A percentile compares a stretch with the other conserved stretches of the same genome.
phyloP scores from a whole-genome alignment of 2,797 vertebrate genomes.

The Chaenodraco wilsoni region DNA sequence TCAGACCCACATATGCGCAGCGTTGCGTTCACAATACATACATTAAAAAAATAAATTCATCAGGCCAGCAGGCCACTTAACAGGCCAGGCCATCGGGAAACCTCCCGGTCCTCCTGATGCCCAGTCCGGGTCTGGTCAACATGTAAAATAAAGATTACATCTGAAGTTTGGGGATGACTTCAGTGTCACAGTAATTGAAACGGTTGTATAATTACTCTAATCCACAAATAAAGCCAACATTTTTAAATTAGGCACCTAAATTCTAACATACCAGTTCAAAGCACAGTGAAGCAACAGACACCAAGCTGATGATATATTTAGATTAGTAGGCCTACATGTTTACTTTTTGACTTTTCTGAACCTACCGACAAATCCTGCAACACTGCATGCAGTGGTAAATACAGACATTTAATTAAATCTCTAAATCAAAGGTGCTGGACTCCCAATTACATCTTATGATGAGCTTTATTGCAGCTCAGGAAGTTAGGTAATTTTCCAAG shows the following conservation, averaged over 20 bases:
- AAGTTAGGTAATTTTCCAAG: slow-evolving; percentile 14
- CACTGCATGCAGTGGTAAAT: slow-evolving; percentile 26
- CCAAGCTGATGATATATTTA: slow-evolving; percentile 4
- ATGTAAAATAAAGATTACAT: slow-evolving; percentile 1
- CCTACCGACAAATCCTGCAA: slow-evolving; percentile 23
- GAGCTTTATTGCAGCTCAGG: slow-evolving; percentile 41
- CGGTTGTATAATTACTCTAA: neutral
- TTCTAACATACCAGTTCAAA: neutral
- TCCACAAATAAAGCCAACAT: neutral
- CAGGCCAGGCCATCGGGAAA: no score
- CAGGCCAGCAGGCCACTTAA: no score
- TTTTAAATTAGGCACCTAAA: neutral
- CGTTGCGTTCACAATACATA: no score
- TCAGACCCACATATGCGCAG: no score
- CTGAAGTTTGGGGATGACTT: slow-evolving; percentile 8
- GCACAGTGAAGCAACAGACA: neutral
- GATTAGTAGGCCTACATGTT: slow-evolving; percentile 1
- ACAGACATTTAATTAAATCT: slow-evolving; percentile 32
- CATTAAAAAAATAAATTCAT: no score
- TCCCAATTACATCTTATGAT: slow-evolving; percentile 38
- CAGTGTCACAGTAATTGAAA: neutral
- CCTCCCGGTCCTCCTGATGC: no score
- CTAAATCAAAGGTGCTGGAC: slow-evolving; percentile 47
- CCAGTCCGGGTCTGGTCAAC: no score
- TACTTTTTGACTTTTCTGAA: slow-evolving; percentile 20